phyloP scores from a whole-genome alignment of 2,113 vertebrate genomes.

The Calidris pugnax region DNA sequence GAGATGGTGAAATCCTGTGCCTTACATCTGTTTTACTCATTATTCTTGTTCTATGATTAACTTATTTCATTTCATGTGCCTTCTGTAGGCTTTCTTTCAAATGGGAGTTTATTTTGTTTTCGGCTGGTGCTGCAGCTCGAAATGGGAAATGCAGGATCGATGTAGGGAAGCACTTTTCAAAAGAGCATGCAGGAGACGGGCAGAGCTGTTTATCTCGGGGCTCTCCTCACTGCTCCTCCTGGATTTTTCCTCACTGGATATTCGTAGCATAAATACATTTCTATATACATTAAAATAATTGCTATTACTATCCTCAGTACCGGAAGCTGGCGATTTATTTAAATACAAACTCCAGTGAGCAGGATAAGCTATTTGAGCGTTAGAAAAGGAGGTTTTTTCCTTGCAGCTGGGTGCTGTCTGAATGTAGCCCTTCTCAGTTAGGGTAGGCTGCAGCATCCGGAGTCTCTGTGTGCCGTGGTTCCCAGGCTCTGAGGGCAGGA shows the following conservation, averaged over 20 bases:
- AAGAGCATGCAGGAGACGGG: neutral
- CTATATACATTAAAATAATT: fast-evolving
- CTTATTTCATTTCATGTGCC: neutral
- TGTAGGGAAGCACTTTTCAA: neutral
- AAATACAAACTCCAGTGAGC: neutral
- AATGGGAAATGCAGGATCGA: neutral
- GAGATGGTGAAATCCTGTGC: neutral
- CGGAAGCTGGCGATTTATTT: neutral
- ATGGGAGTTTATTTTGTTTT: neutral
- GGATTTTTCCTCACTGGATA: neutral
- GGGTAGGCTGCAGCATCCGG: fast-evolving
- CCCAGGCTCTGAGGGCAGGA: fast-evolving
- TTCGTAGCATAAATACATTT: fast-evolving
- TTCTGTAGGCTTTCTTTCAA: neutral
- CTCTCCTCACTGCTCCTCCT: neutral
- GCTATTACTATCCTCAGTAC: fast-evolving
- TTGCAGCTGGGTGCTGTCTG: fast-evolving
- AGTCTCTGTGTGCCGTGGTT: fast-evolving
- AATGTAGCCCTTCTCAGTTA: neutral
- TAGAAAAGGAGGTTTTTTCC: neutral
- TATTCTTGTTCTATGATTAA: neutral
- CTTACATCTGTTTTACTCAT: neutral
- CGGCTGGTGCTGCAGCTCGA: neutral
- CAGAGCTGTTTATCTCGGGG: neutral
- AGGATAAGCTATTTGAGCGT: neutral